Conservation (phyloP, 2,888 invertebrate genomes). For the Eueremaeus valkanovi region DNA sequence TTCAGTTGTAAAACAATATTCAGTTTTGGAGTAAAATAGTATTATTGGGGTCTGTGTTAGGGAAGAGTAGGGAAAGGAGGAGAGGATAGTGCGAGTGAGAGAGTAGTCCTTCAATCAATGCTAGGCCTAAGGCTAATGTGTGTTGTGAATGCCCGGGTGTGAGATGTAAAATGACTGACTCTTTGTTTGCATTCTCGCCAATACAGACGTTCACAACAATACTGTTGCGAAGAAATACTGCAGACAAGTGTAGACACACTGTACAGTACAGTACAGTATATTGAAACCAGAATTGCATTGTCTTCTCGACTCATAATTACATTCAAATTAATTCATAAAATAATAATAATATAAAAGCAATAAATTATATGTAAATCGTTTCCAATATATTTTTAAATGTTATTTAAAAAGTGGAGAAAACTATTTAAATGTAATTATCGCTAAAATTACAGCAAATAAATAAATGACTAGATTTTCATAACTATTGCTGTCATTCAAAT, state of each 20-base stretch:
- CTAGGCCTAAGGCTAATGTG: background rate
- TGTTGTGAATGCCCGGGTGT: background rate
- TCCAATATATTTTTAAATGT: no score
- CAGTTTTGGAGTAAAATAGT: background rate
- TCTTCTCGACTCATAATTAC: background rate
- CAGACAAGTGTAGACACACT: no score
- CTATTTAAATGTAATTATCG: background rate
- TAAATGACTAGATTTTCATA: background rate
- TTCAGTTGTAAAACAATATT: no score
- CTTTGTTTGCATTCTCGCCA: slow-evolving; percentile 22
- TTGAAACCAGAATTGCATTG: background rate
- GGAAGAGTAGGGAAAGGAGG: background rate
- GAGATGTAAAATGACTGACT: slow-evolving; percentile 17
- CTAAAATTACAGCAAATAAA: background rate
- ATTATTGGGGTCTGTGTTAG: background rate
- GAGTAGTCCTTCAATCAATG: slow-evolving; percentile 2
- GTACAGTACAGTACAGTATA: no score
- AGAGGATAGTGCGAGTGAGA: background rate
- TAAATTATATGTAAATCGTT: background rate
- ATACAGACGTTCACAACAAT: no score
- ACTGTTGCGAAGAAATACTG: no score
- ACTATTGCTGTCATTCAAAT: background rate
- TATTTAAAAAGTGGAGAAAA: background rate
- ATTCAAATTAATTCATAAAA: background rate
- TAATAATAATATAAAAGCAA: background rate